Evolutionary conservation across 1,140 invertebrate genomes (phyloP).

Genomic region (Euschistus heros): DNA sequence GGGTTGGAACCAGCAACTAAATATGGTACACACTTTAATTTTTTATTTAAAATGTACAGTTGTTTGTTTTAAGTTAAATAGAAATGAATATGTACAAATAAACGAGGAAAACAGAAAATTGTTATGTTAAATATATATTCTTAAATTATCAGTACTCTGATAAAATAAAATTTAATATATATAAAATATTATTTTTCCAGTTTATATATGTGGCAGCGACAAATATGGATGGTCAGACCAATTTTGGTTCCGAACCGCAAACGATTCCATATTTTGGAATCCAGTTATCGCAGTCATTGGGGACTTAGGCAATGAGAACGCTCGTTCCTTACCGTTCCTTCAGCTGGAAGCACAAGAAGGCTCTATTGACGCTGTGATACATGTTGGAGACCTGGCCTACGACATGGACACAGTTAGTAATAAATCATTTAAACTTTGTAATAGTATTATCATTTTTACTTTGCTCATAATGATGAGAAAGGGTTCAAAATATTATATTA

Average conservation of each 20-base stretch:
- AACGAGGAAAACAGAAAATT: too few relatives aligned
- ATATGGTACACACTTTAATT: slow-evolving; percentile 43
- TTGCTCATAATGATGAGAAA: too few relatives aligned
- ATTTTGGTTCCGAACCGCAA: slow-evolving; percentile 62
- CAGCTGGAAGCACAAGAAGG: slow-evolving; percentile 68
- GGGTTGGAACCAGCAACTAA: slow-evolving; percentile 45
- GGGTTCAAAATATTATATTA: too few relatives aligned
- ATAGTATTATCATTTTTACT: too few relatives aligned
- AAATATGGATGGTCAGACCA: slow-evolving; percentile 61
- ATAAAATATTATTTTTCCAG: too few relatives aligned
- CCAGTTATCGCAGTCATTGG: slow-evolving; percentile 77
- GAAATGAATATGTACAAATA: too few relatives aligned
- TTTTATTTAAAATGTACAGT: too few relatives aligned
- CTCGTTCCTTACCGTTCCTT: slow-evolving; percentile 64
- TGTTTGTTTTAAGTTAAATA: too few relatives aligned
- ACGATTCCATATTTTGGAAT: slow-evolving; percentile 53
- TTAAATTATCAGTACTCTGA: too few relatives aligned
- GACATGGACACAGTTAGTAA: slow-evolving; percentile 69
- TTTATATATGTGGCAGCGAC: slow-evolving; percentile 70
- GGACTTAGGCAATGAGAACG: slow-evolving; percentile 85
- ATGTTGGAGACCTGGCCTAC: slow-evolving; percentile 94
- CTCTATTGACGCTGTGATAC: slow-evolving; percentile 78
- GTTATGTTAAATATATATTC: too few relatives aligned
- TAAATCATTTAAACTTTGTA: too few relatives aligned
- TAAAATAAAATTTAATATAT: too few relatives aligned